Evolutionary conservation across 1,140 invertebrate species (phyloP), one percentile per base, ranked within the genome.

Genomic region (Pteromalus puparum): DNA sequence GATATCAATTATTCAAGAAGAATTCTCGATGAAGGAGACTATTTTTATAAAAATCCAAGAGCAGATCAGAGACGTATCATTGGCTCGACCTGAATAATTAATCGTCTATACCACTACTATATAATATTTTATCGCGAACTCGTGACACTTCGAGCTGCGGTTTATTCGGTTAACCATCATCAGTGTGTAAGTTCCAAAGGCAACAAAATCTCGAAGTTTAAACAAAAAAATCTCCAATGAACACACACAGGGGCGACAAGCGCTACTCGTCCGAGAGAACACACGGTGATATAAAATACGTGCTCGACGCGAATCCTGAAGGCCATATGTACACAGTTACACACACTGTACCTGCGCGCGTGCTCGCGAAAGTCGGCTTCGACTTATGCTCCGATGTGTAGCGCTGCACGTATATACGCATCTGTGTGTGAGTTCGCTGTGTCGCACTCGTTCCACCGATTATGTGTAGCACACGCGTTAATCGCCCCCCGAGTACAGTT

Each of bases 311-410:
- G 53, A 61, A n/a, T 21, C 21, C 21, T 2, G 18, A n/a, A 21
- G 53, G 53, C 18, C 5, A 21, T 61, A 4, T 4, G 18, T n/a
- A n/a, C n/a, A 18, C 5, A 48, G n/a, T n/a, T 4, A 7, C 6
- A n/a, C n/a, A 34, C 30, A 0, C 3, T 34, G 30, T 34, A 6
- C 30, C 30, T 34, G 61, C 61, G 30, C 42, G 13, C 78, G 65
- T 81, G 67, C 61, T 48, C 24, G 65, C 38, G 18, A 81, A 81
- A 81, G 46, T 10, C 34, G 5, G 10, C 46, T 73, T 61, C 46
- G 34, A 26, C 48, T 30, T 81, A 61, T 53, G 18, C 15, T 53
- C 48, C 48, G 48, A 10, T 21, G 68, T 18, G 65, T 26, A 46
- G 24, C 68, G 68, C 10, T 70, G 5, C 2, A 70, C 24, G n/a